Evolutionary conservation across 30 jellyfish, hydroid and myxozoan genomes (phyloP).

Genomic region (Nemopilema nomurai): DNA sequence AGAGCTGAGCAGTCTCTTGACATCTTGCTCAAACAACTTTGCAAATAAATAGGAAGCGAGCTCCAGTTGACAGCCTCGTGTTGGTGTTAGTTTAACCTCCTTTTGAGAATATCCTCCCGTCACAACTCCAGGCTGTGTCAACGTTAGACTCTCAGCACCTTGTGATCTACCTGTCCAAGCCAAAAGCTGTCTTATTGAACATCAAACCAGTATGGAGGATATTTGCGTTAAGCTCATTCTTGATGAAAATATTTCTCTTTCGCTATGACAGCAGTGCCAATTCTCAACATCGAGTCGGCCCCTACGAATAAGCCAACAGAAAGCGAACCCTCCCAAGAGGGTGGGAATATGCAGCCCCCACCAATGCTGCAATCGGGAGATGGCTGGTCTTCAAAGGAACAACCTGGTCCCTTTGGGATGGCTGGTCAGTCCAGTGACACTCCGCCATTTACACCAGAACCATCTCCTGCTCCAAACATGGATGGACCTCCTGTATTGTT

Average conservation of each 20-base stretch:
- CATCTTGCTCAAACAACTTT: no score
- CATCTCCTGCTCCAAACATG: neutral
- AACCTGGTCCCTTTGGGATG: neutral
- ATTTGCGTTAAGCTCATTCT: no score
- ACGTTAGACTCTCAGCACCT: no score
- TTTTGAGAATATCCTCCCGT: no score
- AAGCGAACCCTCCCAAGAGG: neutral
- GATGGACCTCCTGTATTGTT: constrained; percentile 8
- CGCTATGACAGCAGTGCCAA: constrained; percentile 15
- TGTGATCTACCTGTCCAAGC: no score
- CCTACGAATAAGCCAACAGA: constrained; percentile 22
- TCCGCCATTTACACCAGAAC: neutral
- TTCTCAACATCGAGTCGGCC: constrained; percentile 24
- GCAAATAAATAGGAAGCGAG: no score
- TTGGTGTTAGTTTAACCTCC: no score
- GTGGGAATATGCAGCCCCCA: constrained; percentile 18
- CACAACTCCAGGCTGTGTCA: no score
- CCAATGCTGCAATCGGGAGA: neutral
- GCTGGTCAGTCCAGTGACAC: neutral
- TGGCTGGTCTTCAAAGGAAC: neutral
- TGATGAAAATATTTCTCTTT: neutral
- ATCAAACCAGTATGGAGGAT: no score
- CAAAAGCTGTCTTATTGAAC: no score
- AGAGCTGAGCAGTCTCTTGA: no score
- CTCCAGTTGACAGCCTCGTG: no score